Evolutionary conservation across 1,140 invertebrate species (phyloP).

Genomic region (Archegozetes longisetosus): DNA sequence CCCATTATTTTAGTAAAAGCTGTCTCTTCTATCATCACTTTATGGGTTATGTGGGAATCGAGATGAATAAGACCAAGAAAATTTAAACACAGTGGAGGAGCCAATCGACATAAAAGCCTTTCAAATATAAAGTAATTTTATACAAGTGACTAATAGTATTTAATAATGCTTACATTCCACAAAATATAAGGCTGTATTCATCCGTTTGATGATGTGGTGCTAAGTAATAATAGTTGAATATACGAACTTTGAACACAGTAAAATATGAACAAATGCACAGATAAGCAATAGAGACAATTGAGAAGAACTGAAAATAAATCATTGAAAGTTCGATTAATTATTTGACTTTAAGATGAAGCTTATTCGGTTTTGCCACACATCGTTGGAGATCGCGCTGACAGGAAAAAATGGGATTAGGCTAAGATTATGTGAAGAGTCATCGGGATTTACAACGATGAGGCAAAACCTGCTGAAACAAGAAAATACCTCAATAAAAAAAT

Average conservation of each 20-base stretch:
- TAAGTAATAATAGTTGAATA: slow-evolving; percentile 92
- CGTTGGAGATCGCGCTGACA: no score
- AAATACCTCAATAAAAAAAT: slow-evolving; percentile 81
- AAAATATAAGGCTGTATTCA: slow-evolving; percentile 96
- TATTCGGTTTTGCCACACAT: no score
- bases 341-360: no score
- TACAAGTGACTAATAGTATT: not conserved
- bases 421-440: no score
- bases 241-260: slow-evolving; percentile 85
- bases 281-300: slow-evolving; percentile 77
- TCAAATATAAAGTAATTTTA: not conserved
- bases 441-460: no score
- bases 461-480: slow-evolving; percentile 14
- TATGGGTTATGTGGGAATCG: slow-evolving; percentile 87
- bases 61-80: slow-evolving; percentile 94
- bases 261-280: slow-evolving; percentile 94
- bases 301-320: slow-evolving; percentile 50
- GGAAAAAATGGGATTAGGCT: no score
- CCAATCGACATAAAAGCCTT: slow-evolving; percentile 87
- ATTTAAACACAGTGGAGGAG: slow-evolving; percentile 94
- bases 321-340: slow-evolving; percentile 13
- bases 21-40: slow-evolving; percentile 53
- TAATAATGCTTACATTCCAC: slow-evolving; percentile 50
- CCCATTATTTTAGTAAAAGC: slow-evolving; percentile 97
- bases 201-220: slow-evolving; percentile 95